Conservation (phyloP, 2,797 vertebrate genomes). For the Peromyscus attwateri region DNA sequence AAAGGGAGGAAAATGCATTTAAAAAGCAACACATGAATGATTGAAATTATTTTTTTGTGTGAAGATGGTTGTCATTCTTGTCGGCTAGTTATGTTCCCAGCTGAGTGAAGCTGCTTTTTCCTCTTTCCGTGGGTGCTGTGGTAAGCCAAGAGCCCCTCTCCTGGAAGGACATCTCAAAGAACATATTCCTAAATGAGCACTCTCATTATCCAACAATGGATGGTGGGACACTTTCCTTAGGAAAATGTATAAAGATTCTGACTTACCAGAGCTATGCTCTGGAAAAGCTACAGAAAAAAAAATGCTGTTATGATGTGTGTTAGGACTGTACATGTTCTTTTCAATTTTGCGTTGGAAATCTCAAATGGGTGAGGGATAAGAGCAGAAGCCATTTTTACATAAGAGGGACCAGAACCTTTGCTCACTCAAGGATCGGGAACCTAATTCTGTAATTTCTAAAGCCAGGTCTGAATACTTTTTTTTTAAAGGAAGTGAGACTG, state of each 20-base stretch:
- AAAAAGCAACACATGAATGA: background rate
- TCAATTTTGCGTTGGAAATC: background rate
- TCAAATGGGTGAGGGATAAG: background rate
- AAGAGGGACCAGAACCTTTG: background rate
- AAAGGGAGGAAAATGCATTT: background rate
- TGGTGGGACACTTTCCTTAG: background rate
- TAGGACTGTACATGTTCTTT: background rate
- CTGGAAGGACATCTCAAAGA: conserved; percentile 38
- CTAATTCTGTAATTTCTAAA: conserved; percentile 58
- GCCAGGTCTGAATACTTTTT: conserved; percentile 1
- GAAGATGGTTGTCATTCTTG: background rate
- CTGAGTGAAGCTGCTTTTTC: background rate
- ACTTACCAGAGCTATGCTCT: background rate
- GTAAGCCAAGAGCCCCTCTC: background rate
- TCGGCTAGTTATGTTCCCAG: background rate
- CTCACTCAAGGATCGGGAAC: conserved; percentile 34
- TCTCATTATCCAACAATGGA: background rate
- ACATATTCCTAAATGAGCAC: background rate
- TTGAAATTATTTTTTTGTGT: background rate
- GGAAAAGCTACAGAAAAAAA: background rate
- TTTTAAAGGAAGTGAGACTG: conserved; percentile 40
- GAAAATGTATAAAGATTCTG: background rate
- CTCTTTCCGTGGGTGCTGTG: background rate
- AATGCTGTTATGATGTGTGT: background rate
- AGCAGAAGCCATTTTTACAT: conserved; percentile 21